phyloP scores from a whole-genome alignment of 1,140 invertebrate genomes.

The Anadara kagoshimensis region DNA sequence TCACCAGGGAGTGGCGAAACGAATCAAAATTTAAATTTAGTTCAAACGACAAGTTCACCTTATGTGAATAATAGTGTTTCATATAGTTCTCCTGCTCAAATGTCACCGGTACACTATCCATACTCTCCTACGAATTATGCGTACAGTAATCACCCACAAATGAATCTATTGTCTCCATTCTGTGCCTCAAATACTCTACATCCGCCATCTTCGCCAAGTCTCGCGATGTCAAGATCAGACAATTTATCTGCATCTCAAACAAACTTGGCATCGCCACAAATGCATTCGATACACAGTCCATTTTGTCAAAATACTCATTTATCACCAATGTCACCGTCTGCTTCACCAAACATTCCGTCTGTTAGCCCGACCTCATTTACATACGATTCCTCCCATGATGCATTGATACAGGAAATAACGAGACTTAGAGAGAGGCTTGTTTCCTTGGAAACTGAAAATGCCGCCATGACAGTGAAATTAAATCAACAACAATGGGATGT shows the following conservation, averaged over 20 bases:
- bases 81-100: slow-evolving; percentile 37
- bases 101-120: slow-evolving; percentile 55
- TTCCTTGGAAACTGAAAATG: slow-evolving; percentile 93
- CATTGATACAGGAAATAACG: slow-evolving; percentile 92
- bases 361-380: slow-evolving; percentile 38
- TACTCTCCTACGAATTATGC: slow-evolving; percentile 67
- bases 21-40: slow-evolving; percentile 22
- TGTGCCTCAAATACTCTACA: slow-evolving; percentile 53
- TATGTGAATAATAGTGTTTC: slow-evolving; percentile 34
- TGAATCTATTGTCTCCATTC: slow-evolving; percentile 60
- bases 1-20: slow-evolving; percentile 48
- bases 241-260: slow-evolving; percentile 51
- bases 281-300: slow-evolving; percentile 22
- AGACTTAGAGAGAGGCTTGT: slow-evolving; percentile 90
- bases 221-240: slow-evolving; percentile 32
- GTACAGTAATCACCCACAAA: slow-evolving; percentile 67
- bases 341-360: slow-evolving; percentile 25
- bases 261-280: slow-evolving; percentile 39
- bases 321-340: slow-evolving; percentile 25
- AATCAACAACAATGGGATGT: slow-evolving; percentile 97
- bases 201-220: slow-evolving; percentile 49
- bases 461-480: slow-evolving; percentile 91
- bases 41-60: slow-evolving; percentile 34
- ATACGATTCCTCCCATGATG: slow-evolving; percentile 76
- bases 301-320: slow-evolving; percentile 35